These are phyloP conservation scores for Capromys pilorides DNA, from an alignment of 2,797 vertebrate species.

Conservation along the genomic window DNA sequence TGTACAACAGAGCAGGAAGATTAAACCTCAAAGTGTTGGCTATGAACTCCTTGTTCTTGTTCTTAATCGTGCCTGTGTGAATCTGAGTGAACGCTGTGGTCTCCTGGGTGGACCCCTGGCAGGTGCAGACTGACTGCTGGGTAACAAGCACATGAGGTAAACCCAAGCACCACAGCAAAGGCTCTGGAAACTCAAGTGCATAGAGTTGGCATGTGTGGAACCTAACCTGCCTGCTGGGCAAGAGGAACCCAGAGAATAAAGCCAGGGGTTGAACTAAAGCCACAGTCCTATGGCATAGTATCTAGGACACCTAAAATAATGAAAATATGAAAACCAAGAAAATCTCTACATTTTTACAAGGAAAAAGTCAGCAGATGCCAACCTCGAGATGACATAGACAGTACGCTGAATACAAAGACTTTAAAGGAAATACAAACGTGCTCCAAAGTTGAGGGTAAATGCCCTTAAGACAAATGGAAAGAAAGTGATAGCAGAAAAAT, in stretches of 20 bases:
- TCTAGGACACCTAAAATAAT: background rate
- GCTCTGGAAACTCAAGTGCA: background rate
- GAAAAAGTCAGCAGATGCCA: background rate
- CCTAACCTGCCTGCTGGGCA: background rate
- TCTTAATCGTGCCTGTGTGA: background rate
- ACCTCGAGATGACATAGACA: background rate
- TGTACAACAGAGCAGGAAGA: background rate
- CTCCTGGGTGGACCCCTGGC: background rate
- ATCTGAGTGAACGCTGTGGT: background rate
- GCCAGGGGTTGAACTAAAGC: background rate
- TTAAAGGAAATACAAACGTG: background rate
- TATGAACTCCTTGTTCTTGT: background rate
- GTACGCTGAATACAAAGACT: background rate
- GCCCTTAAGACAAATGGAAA: constrained; percentile 9
- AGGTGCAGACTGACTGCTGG: background rate
- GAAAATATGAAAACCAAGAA: background rate
- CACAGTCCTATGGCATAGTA: background rate
- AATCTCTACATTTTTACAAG: background rate
- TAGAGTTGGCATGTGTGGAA: background rate
- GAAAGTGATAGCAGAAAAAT: background rate
- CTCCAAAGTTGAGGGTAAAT: background rate
- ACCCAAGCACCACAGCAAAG: background rate
- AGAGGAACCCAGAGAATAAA: background rate
- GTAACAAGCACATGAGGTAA: background rate
- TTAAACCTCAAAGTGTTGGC: background rate